Base-by-base conservation (phyloP, 1,140 invertebrate species). In the Anastatus disparis region DNA sequence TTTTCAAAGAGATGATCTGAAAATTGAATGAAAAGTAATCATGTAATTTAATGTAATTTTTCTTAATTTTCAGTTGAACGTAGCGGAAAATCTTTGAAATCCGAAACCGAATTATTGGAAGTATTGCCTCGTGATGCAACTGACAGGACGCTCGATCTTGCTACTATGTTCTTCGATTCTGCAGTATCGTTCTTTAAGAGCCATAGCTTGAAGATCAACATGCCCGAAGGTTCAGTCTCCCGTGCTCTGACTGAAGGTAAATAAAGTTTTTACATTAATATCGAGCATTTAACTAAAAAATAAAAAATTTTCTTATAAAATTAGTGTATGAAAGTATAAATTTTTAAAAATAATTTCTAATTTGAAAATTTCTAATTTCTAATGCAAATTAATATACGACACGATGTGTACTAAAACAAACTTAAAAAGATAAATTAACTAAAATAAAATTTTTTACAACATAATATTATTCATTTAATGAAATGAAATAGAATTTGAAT, bases 151-250 rank as follows among this genome's bases (percentile, higher is more conserved):
- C 77, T 88, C 17, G 85, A 87, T 27, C 75, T 91, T 2, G 71
- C 87, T 2, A 87, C 86, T 40, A 82, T 89, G 83, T 76, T 90
- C 24, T 83, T 88, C 29, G 87, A 90, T 55, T 86, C 87, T 1
- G 83, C 80, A 2, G 71, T 86, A 20, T 84, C 87, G 7, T 90
- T 92, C 78, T 75, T 91, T 22, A 82, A 87, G 73, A 87, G 83
- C 26, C 89, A 91, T 81, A 89, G 86, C 70, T 75, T 92, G 73
- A 89, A 90, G 78, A 76, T 92, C 70, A 88, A 88, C 76, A 71
- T 90, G 52, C 87, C 89, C 35, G 80, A 88, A 10, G 68, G 50
- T 8, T 70, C 67, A 10, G 13, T 63, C 2, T 70, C 59, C 13
- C 68, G 68, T 15, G 29, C 59, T 10, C 8, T 70, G 3, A 26